Conservation (phyloP, 1,140 invertebrate species). For the Drosophila grimshawi region DNA sequence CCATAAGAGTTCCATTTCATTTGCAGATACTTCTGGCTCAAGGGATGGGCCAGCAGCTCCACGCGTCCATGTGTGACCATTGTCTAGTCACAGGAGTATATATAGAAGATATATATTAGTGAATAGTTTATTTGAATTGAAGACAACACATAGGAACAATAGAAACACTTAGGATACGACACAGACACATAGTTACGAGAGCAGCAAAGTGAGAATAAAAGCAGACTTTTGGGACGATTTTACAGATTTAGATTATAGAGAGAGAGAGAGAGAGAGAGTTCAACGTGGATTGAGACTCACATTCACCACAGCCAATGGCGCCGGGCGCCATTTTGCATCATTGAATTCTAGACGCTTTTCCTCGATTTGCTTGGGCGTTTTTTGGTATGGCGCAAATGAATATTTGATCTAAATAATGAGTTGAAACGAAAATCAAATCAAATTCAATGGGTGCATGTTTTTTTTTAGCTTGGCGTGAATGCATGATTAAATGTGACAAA, state of each 20-base stretch:
- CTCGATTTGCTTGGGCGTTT: conserved; percentile 85
- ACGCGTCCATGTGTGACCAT: conserved; percentile 93
- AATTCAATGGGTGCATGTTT: conserved; percentile 4
- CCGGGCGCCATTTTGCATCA: conserved; percentile 87
- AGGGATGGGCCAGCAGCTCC: conserved; percentile 91
- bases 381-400: conserved; percentile 87
- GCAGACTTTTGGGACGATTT: conserved; percentile 34
- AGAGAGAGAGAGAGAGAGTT: conserved; percentile 11
- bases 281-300: conserved; percentile 85
- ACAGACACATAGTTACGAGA: background rate
- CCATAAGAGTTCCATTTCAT: conserved; percentile 96
- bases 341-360: conserved; percentile 86
- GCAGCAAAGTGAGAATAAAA: background rate
- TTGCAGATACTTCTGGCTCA: conserved; percentile 93
- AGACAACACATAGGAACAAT: background rate
- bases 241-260: conserved; percentile 27
- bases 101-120: conserved; percentile 22
- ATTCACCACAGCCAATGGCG: conserved; percentile 88
- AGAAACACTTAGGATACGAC: conserved; percentile 1
- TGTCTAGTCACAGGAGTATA: conserved; percentile 85
- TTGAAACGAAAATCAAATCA: conserved; percentile 7
- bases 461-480: background rate
- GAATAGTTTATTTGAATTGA: background rate
- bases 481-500: conserved; percentile 17
- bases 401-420: conserved; percentile 86